These are phyloP conservation scores for Sycophila texana DNA, from an alignment of 2,888 invertebrate species.

Conservation along the genomic window DNA sequence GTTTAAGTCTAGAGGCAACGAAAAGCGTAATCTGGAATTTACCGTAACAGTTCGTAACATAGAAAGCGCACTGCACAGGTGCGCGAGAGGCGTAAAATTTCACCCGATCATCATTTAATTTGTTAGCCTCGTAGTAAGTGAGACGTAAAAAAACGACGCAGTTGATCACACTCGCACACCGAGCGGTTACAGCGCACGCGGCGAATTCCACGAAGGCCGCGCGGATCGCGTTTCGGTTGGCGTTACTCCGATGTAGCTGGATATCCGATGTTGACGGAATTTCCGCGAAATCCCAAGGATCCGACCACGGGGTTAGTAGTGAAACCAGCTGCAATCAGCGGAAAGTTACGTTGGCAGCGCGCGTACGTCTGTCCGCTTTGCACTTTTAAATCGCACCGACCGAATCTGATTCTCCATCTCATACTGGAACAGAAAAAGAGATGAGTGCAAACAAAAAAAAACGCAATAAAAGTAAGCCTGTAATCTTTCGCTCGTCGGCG, in stretches of 20 bases:
- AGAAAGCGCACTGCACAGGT: not conserved
- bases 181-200: not conserved
- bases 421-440: too few relatives aligned
- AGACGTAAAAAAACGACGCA: not conserved
- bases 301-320: slow-evolving; percentile 23
- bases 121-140: not conserved
- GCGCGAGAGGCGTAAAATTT: slow-evolving; percentile 25
- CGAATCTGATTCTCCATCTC: too few relatives aligned
- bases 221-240: slow-evolving; percentile 46
- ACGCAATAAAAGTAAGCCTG: too few relatives aligned
- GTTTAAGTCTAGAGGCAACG: too few relatives aligned
- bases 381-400: not conserved
- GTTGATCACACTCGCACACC: not conserved
- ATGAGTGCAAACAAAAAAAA: too few relatives aligned
- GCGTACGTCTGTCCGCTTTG: slow-evolving; percentile 7
- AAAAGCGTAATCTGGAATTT: too few relatives aligned
- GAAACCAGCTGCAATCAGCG: slow-evolving; percentile 12
- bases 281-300: slow-evolving; percentile 38
- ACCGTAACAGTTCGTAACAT: not conserved
- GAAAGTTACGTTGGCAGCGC: not conserved
- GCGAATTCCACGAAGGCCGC: slow-evolving; percentile 31
- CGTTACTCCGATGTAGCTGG: not conserved
- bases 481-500: too few relatives aligned
- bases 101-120: slow-evolving; percentile 39
- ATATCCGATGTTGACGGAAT: slow-evolving; percentile 29